Evolutionary conservation across 1,140 invertebrate genomes (phyloP).

Genomic region (Caenorhabditis remanei): DNA sequence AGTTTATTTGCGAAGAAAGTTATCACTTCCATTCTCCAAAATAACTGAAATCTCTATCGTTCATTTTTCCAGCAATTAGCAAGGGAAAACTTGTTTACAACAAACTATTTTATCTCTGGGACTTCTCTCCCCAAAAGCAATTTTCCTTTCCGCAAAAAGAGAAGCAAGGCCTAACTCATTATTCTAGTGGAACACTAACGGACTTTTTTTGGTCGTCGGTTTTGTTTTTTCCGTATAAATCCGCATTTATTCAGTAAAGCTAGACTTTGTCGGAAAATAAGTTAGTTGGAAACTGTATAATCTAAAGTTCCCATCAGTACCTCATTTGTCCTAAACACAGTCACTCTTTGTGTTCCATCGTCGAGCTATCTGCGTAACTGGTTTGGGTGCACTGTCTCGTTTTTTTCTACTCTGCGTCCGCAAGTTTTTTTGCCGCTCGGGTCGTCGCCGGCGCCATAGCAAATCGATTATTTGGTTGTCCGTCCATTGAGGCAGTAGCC

Average conservation of each 20-base stretch:
- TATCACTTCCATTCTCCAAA: no score
- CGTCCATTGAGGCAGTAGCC: neutral
- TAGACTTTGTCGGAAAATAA: no score
- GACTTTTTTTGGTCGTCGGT: neutral
- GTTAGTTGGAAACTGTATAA: no score
- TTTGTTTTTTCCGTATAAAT: no score
- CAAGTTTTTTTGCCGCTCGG: neutral
- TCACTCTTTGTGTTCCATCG: constrained; percentile 12
- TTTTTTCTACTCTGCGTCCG: constrained; percentile 2
- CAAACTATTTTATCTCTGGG: neutral
- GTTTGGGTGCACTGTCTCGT: constrained; percentile 19
- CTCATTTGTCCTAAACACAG: neutral
- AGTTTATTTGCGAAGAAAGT: no score
- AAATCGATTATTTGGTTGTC: constrained; percentile 45
- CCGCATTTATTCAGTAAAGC: no score
- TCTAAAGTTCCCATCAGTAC: neutral
- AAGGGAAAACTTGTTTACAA: neutral
- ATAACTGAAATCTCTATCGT: neutral
- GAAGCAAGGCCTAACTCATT: neutral
- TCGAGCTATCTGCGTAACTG: constrained; percentile 20
- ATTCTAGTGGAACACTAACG: constrained; percentile 1
- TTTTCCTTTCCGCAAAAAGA: neutral
- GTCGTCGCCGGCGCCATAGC: constrained; percentile 33
- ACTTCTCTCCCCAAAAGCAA: neutral
- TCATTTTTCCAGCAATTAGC: neutral